Evolutionary conservation across 1,140 invertebrate genomes (phyloP).

Genomic region (Cotesia glomerata): DNA sequence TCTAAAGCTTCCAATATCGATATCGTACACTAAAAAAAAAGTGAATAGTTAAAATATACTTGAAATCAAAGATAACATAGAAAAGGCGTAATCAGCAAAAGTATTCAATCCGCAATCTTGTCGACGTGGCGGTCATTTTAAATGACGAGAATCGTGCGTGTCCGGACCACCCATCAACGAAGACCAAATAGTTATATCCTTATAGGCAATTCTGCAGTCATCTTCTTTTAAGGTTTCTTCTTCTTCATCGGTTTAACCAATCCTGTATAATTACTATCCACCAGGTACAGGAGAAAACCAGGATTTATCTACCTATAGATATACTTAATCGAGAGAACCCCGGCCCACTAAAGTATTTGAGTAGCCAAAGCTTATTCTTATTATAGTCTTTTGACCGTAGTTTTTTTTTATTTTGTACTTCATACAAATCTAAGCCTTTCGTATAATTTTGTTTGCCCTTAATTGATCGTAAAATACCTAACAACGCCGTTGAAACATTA

Average conservation of each 20-base stretch:
- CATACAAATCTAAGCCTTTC: slow-evolving; percentile 19
- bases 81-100: slow-evolving; percentile 7
- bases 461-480: slow-evolving; percentile 46
- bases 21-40: not conserved
- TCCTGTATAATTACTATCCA: slow-evolving; percentile 7
- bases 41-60: not conserved
- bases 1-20: too few species aligned
- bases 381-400: not conserved
- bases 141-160: slow-evolving; percentile 38
- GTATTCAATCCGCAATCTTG: slow-evolving; percentile 32
- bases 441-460: slow-evolving; percentile 31
- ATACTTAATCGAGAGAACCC: slow-evolving; percentile 16
- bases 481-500: not conserved
- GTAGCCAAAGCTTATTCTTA: not conserved
- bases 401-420: slow-evolving; percentile 10
- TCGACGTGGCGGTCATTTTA: slow-evolving; percentile 57
- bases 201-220: not conserved
- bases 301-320: not conserved
- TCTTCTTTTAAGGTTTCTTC: slow-evolving; percentile 5
- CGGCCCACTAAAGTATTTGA: not conserved
- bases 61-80: not conserved
- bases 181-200: not conserved
- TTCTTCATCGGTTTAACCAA: not conserved
- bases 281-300: not conserved
- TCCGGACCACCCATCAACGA: slow-evolving; percentile 54